Percentiles rank a stretch among this genome's conserved stretches.
Evolutionary conservation across 2,888 invertebrate genomes (phyloP).

Genomic region (Drosophila infuscata): DNA sequence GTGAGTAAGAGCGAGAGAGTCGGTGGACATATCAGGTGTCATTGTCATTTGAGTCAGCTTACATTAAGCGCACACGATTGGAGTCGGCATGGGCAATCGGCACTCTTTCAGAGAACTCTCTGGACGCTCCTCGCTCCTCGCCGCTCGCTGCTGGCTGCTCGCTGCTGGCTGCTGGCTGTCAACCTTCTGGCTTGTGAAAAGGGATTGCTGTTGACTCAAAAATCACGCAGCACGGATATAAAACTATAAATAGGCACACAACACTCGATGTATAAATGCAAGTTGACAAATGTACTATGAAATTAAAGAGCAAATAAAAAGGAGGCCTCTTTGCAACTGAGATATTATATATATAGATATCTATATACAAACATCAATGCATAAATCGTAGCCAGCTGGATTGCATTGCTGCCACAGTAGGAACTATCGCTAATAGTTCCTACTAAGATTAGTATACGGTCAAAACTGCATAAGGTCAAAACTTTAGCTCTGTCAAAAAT

Average conservation of each 20-base stretch:
- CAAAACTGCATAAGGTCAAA: neutral
- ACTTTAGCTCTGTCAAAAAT: neutral
- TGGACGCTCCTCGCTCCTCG: neutral
- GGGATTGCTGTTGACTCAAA: slow-evolving; percentile 12
- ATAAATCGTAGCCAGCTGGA: neutral
- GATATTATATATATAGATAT: neutral
- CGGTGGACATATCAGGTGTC: slow-evolving; percentile 82
- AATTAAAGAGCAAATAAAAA: slow-evolving; percentile 1
- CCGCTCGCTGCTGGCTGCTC: too few relatives aligned
- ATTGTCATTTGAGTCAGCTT: slow-evolving; percentile 83
- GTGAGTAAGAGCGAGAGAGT: slow-evolving; percentile 15
- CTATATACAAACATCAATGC: neutral
- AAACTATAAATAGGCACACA: slow-evolving; percentile 21
- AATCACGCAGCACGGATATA: slow-evolving; percentile 4
- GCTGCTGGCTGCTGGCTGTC: slow-evolving; percentile 7
- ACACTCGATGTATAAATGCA: neutral
- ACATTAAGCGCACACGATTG: slow-evolving; percentile 80
- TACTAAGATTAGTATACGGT: neutral
- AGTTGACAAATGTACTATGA: slow-evolving; percentile 2
- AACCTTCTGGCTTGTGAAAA: slow-evolving; percentile 8
- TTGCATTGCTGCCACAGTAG: neutral
- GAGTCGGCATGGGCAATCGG: slow-evolving; percentile 68
- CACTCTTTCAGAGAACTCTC: slow-evolving; percentile 9
- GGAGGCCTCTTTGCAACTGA: neutral
- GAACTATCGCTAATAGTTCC: neutral